Evolutionary conservation across 2,797 vertebrate species (phyloP).

Genomic region (Crenichthys baileyi): DNA sequence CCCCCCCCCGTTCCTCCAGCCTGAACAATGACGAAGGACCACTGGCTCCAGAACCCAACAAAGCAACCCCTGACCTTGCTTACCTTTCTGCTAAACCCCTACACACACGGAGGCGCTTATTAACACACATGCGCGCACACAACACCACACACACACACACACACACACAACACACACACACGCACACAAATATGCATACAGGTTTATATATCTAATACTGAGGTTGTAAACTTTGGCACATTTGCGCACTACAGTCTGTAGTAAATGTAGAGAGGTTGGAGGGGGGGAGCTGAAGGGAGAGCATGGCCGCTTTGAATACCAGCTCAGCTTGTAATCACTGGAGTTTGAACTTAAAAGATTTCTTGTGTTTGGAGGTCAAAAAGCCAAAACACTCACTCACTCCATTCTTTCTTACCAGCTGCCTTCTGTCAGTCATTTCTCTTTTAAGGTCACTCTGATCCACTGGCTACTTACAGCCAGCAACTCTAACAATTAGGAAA

Average conservation of each 20-base stretch:
- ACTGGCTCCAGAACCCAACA: constrained; percentile 78
- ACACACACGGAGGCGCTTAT: constrained; percentile 32
- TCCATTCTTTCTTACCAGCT: constrained; percentile 54
- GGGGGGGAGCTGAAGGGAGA: not conserved
- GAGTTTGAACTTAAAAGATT: constrained; percentile 78
- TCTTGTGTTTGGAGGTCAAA: constrained; percentile 78
- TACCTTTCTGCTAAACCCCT: constrained; percentile 57
- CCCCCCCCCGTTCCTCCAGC: constrained; percentile 55
- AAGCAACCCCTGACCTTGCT: constrained; percentile 71
- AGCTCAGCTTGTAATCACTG: constrained; percentile 76
- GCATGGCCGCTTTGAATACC: constrained; percentile 61
- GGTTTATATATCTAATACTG: constrained; percentile 45
- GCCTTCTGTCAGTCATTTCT: constrained; percentile 60
- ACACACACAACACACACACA: constrained; percentile 34
- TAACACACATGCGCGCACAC: constrained; percentile 23
- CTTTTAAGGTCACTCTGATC: constrained; percentile 48
- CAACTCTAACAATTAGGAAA: constrained; percentile 30
- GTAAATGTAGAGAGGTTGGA: constrained; percentile 26
- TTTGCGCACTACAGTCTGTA: constrained; percentile 49
- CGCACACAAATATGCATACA: constrained; percentile 33
- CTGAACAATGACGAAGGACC: constrained; percentile 73
- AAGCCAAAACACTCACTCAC: constrained; percentile 72
- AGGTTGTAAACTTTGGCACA: constrained; percentile 47
- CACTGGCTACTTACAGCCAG: constrained; percentile 41
- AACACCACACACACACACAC: constrained; percentile 33